Conservation (phyloP, 2,888 invertebrate genomes). For the Tipula confusa region DNA sequence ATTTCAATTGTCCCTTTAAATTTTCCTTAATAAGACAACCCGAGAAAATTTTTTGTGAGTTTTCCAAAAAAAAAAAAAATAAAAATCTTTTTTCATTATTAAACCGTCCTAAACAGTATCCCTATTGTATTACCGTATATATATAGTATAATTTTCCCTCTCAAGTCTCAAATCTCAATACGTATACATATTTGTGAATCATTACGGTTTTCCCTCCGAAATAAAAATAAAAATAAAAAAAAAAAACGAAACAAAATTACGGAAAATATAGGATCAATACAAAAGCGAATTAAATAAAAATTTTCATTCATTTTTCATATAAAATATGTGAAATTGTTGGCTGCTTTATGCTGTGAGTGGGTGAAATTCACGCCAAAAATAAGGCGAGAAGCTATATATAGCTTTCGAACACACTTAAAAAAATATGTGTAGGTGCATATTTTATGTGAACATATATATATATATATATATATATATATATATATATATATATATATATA, state of each 20-base stretch:
- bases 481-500: too few relatives aligned
- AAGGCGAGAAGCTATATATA: background rate
- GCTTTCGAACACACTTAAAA: background rate
- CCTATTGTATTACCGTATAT: background rate
- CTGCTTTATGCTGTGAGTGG: background rate
- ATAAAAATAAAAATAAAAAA: too few relatives aligned
- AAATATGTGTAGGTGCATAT: background rate
- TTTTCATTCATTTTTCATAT: conserved; percentile 20
- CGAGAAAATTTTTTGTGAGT: background rate
- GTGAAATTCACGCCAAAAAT: background rate
- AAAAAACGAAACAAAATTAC: background rate
- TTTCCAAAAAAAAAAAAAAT: too few relatives aligned
- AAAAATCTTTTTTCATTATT: background rate
- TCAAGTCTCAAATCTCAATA: too few relatives aligned
- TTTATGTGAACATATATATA: background rate
- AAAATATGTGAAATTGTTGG: background rate
- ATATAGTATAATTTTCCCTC: background rate
- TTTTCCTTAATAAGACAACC: background rate
- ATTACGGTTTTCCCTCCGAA: background rate
- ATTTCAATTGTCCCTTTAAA: background rate
- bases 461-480: background rate
- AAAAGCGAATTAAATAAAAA: conserved; percentile 17
- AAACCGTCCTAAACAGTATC: background rate
- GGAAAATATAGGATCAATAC: background rate
- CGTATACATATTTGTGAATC: background rate